Evolutionary conservation across 1,140 invertebrate genomes (phyloP).

Genomic region (Caerostris darwini): DNA sequence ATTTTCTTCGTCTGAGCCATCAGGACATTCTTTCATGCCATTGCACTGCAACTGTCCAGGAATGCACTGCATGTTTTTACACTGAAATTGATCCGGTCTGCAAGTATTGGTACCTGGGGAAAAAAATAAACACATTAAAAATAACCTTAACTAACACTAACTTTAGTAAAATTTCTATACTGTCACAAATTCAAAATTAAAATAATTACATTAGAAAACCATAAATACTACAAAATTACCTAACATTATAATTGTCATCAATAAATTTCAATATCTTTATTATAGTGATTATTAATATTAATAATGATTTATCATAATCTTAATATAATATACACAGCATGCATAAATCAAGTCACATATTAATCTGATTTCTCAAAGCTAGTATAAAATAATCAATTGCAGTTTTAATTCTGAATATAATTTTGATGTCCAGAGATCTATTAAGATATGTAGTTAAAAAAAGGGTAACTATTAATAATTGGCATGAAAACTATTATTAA

Average conservation of each 20-base stretch:
- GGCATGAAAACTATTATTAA: not conserved
- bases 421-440: too few relatives aligned
- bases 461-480: too few relatives aligned
- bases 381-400: too few relatives aligned
- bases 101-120: conserved; percentile 81
- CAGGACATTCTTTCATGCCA: conserved; percentile 79
- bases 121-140: not conserved
- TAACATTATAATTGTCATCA: not conserved
- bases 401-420: too few relatives aligned
- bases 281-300: not conserved
- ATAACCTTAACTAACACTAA: too few relatives aligned
- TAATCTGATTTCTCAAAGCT: too few relatives aligned
- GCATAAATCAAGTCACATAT: too few relatives aligned
- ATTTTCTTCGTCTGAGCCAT: conserved; percentile 79
- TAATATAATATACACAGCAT: too few relatives aligned
- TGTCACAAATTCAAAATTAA: too few relatives aligned
- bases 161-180: too few relatives aligned
- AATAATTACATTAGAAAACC: not conserved
- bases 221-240: not conserved
- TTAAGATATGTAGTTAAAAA: too few relatives aligned
- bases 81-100: conserved; percentile 86
- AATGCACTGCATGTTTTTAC: conserved; percentile 86
- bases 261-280: not conserved
- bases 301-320: too few relatives aligned
- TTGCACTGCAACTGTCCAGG: conserved; percentile 80